These are phyloP conservation scores for Polyodon spathula DNA, from an alignment of 2,113 vertebrate genomes.

Conservation along the genomic window DNA sequence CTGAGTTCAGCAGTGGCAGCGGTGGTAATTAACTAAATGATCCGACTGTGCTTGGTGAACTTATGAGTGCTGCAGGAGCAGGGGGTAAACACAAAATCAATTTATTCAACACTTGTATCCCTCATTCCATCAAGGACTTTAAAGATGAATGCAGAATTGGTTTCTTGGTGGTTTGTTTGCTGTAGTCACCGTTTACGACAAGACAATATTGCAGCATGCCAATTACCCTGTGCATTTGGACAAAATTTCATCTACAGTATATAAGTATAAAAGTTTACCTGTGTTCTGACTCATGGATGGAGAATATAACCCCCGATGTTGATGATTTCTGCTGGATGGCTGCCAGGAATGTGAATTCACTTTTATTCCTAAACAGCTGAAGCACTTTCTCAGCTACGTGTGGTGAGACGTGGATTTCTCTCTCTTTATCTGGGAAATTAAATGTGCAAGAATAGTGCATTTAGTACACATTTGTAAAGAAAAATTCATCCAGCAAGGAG, in stretches of 20 bases:
- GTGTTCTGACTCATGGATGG: constrained; percentile 84
- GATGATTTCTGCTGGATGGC: constrained; percentile 79
- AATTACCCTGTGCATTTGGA: constrained; percentile 12
- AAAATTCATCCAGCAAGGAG: no score
- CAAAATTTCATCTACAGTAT: not conserved
- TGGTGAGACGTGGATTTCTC: constrained; percentile 77
- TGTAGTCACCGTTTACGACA: not conserved
- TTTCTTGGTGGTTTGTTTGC: not conserved
- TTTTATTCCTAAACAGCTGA: constrained; percentile 81
- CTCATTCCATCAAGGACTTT: not conserved
- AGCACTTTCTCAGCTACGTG: constrained; percentile 77
- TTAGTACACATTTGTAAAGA: not conserved
- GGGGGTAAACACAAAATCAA: not conserved
- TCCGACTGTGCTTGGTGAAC: constrained; percentile 1
- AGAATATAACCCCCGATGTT: constrained; percentile 85
- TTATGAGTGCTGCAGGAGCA: not conserved
- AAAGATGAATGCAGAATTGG: not conserved
- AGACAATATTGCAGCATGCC: no score
- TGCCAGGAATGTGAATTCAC: constrained; percentile 86
- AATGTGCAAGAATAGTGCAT: constrained; percentile 12
- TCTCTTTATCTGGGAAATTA: constrained; percentile 59
- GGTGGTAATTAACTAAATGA: constrained; percentile 13
- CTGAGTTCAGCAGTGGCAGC: not conserved
- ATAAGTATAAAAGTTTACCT: constrained; percentile 60
- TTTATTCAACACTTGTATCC: not conserved